phyloP scores from a whole-genome alignment of 2,113 vertebrate species.

The Sapayoa aenigma region DNA sequence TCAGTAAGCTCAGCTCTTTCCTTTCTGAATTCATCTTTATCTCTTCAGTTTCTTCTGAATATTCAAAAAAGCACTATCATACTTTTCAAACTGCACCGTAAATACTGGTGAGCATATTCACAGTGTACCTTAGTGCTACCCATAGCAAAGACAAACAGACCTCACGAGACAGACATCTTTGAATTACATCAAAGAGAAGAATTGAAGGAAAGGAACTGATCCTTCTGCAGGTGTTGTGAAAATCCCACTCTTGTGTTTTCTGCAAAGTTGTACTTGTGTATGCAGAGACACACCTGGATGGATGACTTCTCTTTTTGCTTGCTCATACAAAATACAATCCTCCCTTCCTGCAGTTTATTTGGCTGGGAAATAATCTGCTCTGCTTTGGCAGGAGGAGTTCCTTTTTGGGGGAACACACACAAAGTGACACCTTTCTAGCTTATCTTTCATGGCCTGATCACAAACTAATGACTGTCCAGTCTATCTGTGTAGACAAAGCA shows the following conservation, averaged over 20 bases:
- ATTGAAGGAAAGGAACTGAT: not conserved
- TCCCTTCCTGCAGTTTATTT: not conserved
- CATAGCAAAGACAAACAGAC: not conserved
- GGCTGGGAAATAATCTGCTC: not conserved
- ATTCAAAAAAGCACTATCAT: not conserved
- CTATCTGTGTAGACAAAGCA: not conserved
- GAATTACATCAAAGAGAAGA: not conserved
- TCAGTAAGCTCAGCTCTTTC: not conserved
- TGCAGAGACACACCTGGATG: rapidly evolving
- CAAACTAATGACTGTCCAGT: not conserved
- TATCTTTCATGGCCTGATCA: not conserved
- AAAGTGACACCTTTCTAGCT: not conserved
- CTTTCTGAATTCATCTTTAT: not conserved
- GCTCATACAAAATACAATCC: not conserved
- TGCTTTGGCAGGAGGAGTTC: not conserved
- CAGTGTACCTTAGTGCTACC: not conserved
- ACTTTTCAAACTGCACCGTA: not conserved
- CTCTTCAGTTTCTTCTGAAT: not conserved
- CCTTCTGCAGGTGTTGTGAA: not conserved
- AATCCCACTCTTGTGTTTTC: not conserved
- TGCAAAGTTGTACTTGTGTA: not conserved
- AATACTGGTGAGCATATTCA: not conserved
- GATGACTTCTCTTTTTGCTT: not conserved
- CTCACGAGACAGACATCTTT: not conserved
- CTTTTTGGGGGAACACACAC: not conserved